Evolutionary conservation across 2,888 invertebrate species (phyloP).

Genomic region (Diadromus collaris): DNA sequence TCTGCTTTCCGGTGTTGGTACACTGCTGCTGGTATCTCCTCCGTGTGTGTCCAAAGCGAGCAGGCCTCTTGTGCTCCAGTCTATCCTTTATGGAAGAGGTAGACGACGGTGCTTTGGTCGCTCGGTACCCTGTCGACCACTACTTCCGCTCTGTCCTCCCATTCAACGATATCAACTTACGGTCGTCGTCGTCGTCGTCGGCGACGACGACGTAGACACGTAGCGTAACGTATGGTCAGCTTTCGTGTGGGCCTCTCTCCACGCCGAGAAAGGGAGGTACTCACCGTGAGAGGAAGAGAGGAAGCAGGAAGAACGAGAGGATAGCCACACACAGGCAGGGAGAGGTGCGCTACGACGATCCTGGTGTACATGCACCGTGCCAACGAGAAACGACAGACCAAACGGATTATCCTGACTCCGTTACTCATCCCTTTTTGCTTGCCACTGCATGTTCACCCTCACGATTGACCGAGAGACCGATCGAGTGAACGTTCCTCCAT

Average conservation of each 20-base stretch:
- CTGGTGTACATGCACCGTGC: constrained; percentile 26
- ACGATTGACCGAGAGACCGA: constrained; percentile 21
- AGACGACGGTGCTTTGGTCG: constrained; percentile 55
- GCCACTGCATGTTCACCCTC: constrained; percentile 5
- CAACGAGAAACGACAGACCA: constrained; percentile 37
- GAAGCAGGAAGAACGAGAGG: constrained; percentile 34
- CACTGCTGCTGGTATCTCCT: constrained; percentile 39
- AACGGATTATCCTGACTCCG: constrained; percentile 48
- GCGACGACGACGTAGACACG: constrained; percentile 10
- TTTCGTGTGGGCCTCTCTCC: constrained; percentile 30
- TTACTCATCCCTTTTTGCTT: constrained; percentile 31
- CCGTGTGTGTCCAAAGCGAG: constrained; percentile 13
- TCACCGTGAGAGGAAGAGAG: constrained; percentile 11
- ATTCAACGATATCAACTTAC: constrained; percentile 76
- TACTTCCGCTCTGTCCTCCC: constrained; percentile 70
- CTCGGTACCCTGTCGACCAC: constrained; percentile 27
- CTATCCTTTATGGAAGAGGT: constrained; percentile 68
- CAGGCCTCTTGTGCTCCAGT: constrained; percentile 51
- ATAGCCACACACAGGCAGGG: constrained; percentile 8
- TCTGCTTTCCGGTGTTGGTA: constrained; percentile 5
- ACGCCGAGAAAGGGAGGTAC: not conserved
- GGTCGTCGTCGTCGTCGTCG: constrained; percentile 37
- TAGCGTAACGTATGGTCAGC: constrained; percentile 18
- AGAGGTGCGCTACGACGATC: constrained; percentile 15
- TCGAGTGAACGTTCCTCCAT: constrained; percentile 17